phyloP scores from a whole-genome alignment of 2,113 vertebrate genomes.

The Zootoca vivipara region DNA sequence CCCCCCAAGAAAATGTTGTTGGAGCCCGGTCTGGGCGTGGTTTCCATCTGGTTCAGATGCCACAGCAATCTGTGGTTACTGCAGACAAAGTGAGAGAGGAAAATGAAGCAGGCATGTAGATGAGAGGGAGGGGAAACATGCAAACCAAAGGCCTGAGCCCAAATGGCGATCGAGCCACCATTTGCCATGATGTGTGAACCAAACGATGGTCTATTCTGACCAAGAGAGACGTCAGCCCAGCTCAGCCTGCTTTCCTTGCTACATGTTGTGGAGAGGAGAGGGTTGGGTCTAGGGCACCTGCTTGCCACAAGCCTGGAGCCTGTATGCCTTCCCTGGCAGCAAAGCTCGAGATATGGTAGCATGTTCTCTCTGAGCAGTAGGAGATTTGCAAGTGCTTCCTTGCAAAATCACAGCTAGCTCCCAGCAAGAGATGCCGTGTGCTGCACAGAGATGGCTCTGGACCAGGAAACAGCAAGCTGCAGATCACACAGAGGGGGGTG shows the following conservation, averaged over 20 bases:
- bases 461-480: not conserved
- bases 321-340: not conserved
- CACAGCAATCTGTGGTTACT: not conserved
- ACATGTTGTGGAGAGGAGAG: not conserved
- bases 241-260: not conserved
- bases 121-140: not conserved
- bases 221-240: not conserved
- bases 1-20: not conserved
- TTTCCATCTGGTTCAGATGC: not conserved
- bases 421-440: not conserved
- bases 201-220: not conserved
- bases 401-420: not conserved
- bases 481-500: not conserved
- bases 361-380: not conserved
- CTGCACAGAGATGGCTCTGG: not conserved
- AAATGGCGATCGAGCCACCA: not conserved
- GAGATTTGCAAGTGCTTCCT: not conserved
- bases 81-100: not conserved
- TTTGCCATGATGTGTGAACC: too few species aligned
- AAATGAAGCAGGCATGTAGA: not conserved
- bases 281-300: not conserved
- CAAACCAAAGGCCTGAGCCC: not conserved
- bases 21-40: not conserved
- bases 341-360: not conserved
- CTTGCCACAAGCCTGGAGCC: not conserved